Base-by-base conservation (phyloP, 64 coral and sea anemone genomes). In the Acropora tenuis region DNA sequence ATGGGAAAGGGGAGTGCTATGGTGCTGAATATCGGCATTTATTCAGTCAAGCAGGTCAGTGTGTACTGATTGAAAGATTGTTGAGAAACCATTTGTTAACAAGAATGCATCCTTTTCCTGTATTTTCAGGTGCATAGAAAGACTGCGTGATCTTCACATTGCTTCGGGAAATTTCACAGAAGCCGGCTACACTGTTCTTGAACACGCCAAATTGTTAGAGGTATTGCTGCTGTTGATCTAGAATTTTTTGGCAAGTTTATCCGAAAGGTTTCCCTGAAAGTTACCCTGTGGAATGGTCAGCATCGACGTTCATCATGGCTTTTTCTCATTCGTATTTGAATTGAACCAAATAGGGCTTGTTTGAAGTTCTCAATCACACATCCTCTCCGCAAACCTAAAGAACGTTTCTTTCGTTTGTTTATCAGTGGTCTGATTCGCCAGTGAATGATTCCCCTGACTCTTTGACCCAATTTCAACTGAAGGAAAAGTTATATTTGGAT, bases 401-500 rank as follows among this genome's bases (percentile, higher is more conserved):
- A 79, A 60, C 52, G 52, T 63, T 15, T 80, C 43, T 46, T 76
- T 18, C 68, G 49, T 82, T 10, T 65, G 57, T 90, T 40, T 67
- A 7, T 11, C 86, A 98, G 96, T 98, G 96, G 96, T 75, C 77
- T 49, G 96, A 98, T 60, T 63, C 69, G 4, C 30, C 45, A 4
- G 12, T 92, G 16, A 89, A 92, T 19, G 96, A 89, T 20, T 80
- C 81, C 17, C 94, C 90, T 40, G 76, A 79, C 45, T 76, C 79
- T 19, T 12, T 89, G 13, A 94, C 86, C 8, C 87, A 98, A 15
- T 88, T 93, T 30, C 96, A 98, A 43, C 66, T 98, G 0, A 98
- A 98, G 86, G 96, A 98, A 76, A 98, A 98, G 77, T 90, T 98
- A 5, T 98, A 98, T 87, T 87, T 98, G 3, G 96, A 98, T 83